Base-by-base conservation (phyloP, 2,113 vertebrate genomes). In the Glaucomys volans region DNA sequence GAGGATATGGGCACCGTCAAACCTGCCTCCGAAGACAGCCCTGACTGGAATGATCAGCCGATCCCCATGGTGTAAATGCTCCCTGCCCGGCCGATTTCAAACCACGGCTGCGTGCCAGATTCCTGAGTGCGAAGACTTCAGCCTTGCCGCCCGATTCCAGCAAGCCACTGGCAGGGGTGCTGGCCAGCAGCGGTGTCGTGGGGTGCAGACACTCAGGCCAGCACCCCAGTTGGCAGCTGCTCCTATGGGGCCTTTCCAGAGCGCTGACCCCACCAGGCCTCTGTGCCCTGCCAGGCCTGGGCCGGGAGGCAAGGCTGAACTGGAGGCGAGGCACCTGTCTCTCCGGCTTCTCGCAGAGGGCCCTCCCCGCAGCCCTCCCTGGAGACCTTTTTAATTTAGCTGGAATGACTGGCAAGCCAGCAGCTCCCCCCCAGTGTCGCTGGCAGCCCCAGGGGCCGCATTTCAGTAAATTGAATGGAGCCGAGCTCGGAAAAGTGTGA, bases 401-500 rank as follows among this genome's bases (percentile, higher is more conserved):
- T n/a, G 16, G 96, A 97, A 97, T 71, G 90, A 57, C 97, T 97
- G 98, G 95, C 90, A 97, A 98, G 88, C 77, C 87, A 93, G 98
- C 96, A 93, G 96, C 97, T 98, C 97, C 67, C 97, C 96, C 92
- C 94, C 85, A 98, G 97, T 94, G 97, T 94, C 95, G 8, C 10
- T 69, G 69, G 95, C 97, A 97, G 97, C 96, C 98, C 98, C 97
- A 94, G 98, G 98, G 98, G 98, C 96, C 67, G 35, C 96, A 96
- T 98, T 98, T 97, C 97, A 98, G 97, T 88, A 98, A 97, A 98
- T 95, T 98, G 98, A 98, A 98, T 92, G 98, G 96, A 97, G 96
- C 97, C 94, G 90, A 57, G 96, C 97, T 96, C 87, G 83, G 97
- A 40, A 64, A 97, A 80, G 94, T 98, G 98, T 97, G 97, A 98